These are phyloP conservation scores for Agriotes lineatus DNA, from an alignment of 2,888 invertebrate genomes.

Conservation along the genomic window DNA sequence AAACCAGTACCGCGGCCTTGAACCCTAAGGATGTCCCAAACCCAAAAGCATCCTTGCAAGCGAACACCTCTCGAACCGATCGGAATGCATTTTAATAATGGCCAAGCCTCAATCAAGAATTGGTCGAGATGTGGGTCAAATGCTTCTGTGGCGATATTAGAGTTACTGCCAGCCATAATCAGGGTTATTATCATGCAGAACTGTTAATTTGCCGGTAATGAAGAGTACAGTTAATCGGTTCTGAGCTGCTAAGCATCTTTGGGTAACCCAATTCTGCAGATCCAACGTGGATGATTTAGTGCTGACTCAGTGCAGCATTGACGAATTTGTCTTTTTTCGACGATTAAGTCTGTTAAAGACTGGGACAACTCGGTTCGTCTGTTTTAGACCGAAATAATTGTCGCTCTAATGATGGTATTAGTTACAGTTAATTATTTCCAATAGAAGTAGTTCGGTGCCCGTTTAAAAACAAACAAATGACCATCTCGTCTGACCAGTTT, in stretches of 20 bases:
- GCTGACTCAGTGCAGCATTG: too few species aligned
- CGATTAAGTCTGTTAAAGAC: too few species aligned
- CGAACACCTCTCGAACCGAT: too few species aligned
- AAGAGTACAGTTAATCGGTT: constrained; percentile 23
- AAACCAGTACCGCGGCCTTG: constrained; percentile 24
- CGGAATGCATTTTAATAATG: too few species aligned
- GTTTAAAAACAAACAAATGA: constrained; percentile 20
- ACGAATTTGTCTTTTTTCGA: too few species aligned
- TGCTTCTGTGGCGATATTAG: background rate
- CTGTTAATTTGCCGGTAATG: constrained; percentile 27
- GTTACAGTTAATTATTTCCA: constrained; percentile 16
- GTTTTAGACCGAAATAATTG: background rate
- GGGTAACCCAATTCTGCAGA: constrained; percentile 9
- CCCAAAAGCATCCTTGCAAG: background rate
- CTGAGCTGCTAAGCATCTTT: constrained; percentile 13
- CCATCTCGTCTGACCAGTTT: constrained; percentile 23
- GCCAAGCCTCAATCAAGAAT: too few species aligned
- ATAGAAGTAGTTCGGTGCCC: background rate
- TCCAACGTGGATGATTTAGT: too few species aligned
- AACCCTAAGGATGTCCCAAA: background rate
- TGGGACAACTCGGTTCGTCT: background rate
- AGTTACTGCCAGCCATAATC: background rate
- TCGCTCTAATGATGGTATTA: background rate
- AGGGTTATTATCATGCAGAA: constrained; percentile 12
- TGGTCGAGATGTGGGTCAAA: background rate